These are phyloP conservation scores for Strix aluco DNA, from an alignment of 2,113 vertebrate species.

Conservation along the genomic window DNA sequence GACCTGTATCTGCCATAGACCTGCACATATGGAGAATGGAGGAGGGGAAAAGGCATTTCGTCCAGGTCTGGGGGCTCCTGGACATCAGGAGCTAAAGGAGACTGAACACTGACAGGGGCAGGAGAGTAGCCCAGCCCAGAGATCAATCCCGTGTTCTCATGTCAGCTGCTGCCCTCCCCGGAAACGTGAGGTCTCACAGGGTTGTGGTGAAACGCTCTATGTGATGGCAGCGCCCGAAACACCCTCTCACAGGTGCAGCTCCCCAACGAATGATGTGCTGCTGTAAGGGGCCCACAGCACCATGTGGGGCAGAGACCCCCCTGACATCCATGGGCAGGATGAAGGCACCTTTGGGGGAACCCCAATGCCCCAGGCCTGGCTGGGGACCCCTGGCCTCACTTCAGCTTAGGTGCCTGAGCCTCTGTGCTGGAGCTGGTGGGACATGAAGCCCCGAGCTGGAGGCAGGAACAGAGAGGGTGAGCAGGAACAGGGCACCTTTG, in stretches of 20 bases:
- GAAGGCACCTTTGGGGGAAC: not conserved
- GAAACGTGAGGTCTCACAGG: not conserved
- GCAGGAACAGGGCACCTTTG: not conserved
- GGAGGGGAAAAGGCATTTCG: not conserved
- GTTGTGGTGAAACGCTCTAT: not conserved
- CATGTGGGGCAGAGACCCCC: fast-evolving
- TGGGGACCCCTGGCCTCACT: not conserved
- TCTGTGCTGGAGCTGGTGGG: not conserved
- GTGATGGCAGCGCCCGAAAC: fast-evolving
- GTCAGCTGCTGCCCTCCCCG: not conserved
- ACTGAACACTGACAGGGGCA: not conserved
- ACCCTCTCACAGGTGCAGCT: not conserved
- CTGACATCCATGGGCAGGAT: not conserved
- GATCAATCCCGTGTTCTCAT: not conserved
- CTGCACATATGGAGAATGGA: not conserved
- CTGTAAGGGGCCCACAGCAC: not conserved
- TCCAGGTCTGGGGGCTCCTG: not conserved
- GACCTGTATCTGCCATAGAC: not conserved
- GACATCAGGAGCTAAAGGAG: not conserved
- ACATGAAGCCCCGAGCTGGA: not conserved
- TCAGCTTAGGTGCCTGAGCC: not conserved
- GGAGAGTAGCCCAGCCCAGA: not conserved
- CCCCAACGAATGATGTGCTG: not conserved
- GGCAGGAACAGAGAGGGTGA: not conserved
- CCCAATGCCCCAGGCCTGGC: not conserved